phyloP scores from a whole-genome alignment of 2,113 vertebrate genomes.

The Genyomyrus donnyi region DNA sequence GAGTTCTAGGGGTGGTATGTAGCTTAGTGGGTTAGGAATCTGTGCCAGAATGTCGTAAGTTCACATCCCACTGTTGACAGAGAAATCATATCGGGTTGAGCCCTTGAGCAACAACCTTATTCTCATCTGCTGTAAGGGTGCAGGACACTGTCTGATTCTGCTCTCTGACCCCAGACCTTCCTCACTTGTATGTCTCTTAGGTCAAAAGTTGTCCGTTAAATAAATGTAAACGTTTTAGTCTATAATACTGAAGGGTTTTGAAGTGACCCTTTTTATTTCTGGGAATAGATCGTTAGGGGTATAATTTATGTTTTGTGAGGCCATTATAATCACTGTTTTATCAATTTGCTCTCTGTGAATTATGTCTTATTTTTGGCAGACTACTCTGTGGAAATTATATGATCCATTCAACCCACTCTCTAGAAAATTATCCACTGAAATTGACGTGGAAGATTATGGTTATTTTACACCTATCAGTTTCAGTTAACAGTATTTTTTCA shows the following conservation, averaged over 20 bases:
- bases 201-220: background rate
- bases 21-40: background rate
- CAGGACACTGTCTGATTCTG: background rate
- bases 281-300: background rate
- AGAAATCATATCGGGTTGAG: background rate
- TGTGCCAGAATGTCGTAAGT: background rate
- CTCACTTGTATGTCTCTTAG: background rate
- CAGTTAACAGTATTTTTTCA: constrained; percentile 2
- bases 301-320: constrained; percentile 5
- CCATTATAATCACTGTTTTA: constrained; percentile 10
- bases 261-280: background rate
- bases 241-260: background rate
- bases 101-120: background rate
- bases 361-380: constrained; percentile 6
- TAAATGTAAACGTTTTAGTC: background rate
- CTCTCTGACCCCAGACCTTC: background rate
- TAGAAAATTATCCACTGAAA: constrained; percentile 1
- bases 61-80: background rate
- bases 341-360: background rate
- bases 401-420: constrained; percentile 1
- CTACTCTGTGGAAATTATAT: constrained; percentile 4
- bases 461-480: constrained; percentile 7
- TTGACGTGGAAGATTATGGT: constrained; percentile 3
- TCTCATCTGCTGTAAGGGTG: background rate
- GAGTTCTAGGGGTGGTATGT: background rate